These are phyloP conservation scores for Notodonta dromedarius DNA, from an alignment of 2,888 invertebrate genomes.

Conservation along the genomic window DNA sequence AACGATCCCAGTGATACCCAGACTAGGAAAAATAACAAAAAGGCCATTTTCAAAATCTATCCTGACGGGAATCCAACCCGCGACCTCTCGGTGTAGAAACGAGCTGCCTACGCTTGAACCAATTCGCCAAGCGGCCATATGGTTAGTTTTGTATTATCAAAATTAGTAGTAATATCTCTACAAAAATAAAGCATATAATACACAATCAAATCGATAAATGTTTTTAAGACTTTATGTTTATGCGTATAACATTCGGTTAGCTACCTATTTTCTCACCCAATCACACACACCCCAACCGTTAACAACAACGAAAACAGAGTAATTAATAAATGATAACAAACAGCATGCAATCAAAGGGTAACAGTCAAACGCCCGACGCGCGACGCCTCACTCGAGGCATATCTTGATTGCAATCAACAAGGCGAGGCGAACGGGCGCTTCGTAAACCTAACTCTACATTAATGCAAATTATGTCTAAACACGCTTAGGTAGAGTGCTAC, in stretches of 20 bases:
- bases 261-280: background rate
- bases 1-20: too few relatives aligned
- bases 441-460: background rate
- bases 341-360: background rate
- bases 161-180: too few relatives aligned
- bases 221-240: too few relatives aligned
- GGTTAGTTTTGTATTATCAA: too few relatives aligned
- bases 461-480: constrained; percentile 8
- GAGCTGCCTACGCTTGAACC: too few relatives aligned
- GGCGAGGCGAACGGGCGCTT: background rate
- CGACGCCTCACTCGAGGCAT: background rate
- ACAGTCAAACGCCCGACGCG: background rate
- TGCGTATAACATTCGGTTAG: background rate
- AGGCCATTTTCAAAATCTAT: too few relatives aligned
- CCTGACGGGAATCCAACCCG: too few relatives aligned
- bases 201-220: too few relatives aligned
- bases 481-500: constrained; percentile 1
- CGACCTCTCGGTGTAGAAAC: too few relatives aligned
- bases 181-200: too few relatives aligned
- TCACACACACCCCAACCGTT: background rate
- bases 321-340: constrained; percentile 2
- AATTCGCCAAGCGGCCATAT: too few relatives aligned
- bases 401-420: constrained; percentile 4
- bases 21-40: too few relatives aligned
- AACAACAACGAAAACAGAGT: background rate